These are phyloP conservation scores for Andinoacara biseriatus DNA, from an alignment of 2,113 vertebrate genomes.

Conservation along the genomic window DNA sequence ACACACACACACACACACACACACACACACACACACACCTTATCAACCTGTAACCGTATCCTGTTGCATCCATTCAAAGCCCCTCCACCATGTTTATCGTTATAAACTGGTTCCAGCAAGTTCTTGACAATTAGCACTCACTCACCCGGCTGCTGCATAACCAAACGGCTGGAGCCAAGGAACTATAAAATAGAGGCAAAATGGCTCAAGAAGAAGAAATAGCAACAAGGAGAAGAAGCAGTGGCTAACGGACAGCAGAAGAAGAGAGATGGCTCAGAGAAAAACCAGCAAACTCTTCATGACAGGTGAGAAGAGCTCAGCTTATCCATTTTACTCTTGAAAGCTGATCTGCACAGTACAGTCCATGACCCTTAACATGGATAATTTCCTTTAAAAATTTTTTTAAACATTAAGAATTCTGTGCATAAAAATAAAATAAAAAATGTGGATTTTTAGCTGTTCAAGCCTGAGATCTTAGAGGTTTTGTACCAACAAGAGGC, in stretches of 20 bases:
- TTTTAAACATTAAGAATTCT: not conserved
- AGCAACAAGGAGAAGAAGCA: not conserved
- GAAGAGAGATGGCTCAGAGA: conserved; percentile 55
- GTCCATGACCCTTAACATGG: not conserved
- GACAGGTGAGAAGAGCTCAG: conserved; percentile 45
- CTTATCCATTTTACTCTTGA: not conserved
- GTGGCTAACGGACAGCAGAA: rapidly evolving
- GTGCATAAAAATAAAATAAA: too few relatives aligned
- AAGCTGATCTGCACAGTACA: not conserved
- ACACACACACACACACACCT: not conserved
- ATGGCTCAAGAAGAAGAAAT: conserved; percentile 8
- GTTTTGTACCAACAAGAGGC: not conserved
- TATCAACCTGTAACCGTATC: not conserved
- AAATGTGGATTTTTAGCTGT: not conserved
- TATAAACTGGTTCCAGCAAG: conserved; percentile 38
- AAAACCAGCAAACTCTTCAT: conserved; percentile 48
- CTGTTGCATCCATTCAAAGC: conserved; percentile 62
- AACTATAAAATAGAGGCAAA: conserved; percentile 54
- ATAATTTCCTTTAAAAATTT: not conserved
- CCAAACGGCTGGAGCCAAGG: not conserved
- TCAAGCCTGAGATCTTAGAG: not conserved
- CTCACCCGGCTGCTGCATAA: conserved; percentile 55
- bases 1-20: conserved; percentile 25
- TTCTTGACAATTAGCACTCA: conserved; percentile 40
- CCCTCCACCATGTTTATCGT: conserved; percentile 71